These are phyloP conservation scores for Decapterus maruadsi DNA, from an alignment of 2,797 vertebrate species.

Conservation along the genomic window DNA sequence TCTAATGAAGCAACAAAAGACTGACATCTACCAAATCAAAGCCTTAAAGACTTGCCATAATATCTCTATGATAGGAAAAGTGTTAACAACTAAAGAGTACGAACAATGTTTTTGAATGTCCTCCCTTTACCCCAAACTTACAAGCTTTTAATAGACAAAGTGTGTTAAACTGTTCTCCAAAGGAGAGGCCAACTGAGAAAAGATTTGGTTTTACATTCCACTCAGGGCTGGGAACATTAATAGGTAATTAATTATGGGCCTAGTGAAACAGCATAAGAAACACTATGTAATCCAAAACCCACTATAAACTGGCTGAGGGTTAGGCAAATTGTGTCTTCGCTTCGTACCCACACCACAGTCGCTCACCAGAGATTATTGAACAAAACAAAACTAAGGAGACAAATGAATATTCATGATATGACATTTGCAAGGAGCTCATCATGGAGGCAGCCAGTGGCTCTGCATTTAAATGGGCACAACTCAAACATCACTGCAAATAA, in stretches of 20 bases:
- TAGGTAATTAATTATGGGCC: constrained; percentile 64
- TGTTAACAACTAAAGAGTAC: background rate
- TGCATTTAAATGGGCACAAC: constrained; percentile 73
- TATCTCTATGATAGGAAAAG: background rate
- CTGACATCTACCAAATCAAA: too few relatives aligned
- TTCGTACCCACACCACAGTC: constrained; percentile 26
- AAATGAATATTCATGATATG: constrained; percentile 83
- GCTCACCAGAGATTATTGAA: constrained; percentile 66
- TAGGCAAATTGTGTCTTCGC: constrained; percentile 45
- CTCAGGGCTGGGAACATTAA: constrained; percentile 54
- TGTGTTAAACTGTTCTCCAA: constrained; percentile 17
- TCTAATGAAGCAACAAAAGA: background rate
- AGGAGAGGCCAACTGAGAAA: constrained; percentile 15
- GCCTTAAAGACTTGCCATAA: background rate
- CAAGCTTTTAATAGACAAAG: constrained; percentile 15
- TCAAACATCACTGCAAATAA: constrained; percentile 75
- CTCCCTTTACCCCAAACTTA: background rate
- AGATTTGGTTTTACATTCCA: constrained; percentile 42
- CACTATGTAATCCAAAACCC: constrained; percentile 50
- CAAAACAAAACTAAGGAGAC: constrained; percentile 69
- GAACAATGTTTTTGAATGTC: constrained; percentile 17
- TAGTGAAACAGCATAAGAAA: constrained; percentile 46
- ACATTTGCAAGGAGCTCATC: constrained; percentile 73
- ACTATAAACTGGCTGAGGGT: constrained; percentile 37
- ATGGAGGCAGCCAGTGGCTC: constrained; percentile 67